These are phyloP conservation scores for Kuschelorhynchus macadamiae DNA, from an alignment of 2,888 invertebrate species.

Conservation along the genomic window DNA sequence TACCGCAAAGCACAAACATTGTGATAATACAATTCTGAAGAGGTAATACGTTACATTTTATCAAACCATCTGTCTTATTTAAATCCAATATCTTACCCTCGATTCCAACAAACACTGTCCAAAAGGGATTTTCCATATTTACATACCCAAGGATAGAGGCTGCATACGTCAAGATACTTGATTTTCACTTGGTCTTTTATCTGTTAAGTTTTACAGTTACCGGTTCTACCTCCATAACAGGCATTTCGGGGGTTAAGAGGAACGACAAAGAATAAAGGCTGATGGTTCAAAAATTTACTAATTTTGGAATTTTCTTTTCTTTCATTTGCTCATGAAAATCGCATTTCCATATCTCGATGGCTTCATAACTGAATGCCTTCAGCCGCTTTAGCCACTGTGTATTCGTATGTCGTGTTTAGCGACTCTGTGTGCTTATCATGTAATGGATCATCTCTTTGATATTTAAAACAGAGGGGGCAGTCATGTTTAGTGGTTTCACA, in stretches of 20 bases:
- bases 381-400: not conserved
- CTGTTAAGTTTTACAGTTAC: not conserved
- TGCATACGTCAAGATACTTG: constrained; percentile 56
- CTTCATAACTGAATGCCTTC: constrained; percentile 28
- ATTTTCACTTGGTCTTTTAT: not conserved
- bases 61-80: constrained; percentile 30
- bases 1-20: constrained; percentile 62
- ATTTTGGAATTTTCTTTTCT: not conserved
- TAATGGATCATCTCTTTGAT: not conserved
- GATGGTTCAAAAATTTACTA: no score
- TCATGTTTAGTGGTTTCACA: not conserved
- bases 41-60: constrained; percentile 51
- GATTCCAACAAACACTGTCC: constrained; percentile 54
- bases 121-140: constrained; percentile 57
- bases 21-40: constrained; percentile 41
- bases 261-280: no score
- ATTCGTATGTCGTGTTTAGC: not conserved
- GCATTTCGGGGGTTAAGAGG: not conserved
- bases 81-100: constrained; percentile 33
- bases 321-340: not conserved
- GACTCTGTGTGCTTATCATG: not conserved
- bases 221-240: not conserved
- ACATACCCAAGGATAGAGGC: constrained; percentile 52
- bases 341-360: constrained; percentile 20
- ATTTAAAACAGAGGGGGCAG: not conserved